Conservation (phyloP, 2,797 vertebrate genomes). For the Spheniscus humboldti region DNA sequence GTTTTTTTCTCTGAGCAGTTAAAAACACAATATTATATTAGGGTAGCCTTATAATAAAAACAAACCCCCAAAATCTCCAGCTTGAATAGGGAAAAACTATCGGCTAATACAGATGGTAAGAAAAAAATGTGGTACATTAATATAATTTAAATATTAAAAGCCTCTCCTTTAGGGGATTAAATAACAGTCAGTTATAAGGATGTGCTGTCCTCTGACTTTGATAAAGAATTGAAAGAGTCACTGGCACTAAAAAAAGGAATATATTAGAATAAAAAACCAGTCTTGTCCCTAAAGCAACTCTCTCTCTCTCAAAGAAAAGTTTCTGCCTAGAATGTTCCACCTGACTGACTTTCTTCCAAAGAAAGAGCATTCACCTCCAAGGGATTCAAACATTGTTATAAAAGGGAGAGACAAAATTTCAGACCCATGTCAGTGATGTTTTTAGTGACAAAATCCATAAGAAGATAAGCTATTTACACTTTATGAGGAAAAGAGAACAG, state of each 20-base stretch:
- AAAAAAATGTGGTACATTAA: not conserved
- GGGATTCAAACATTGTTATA: not conserved
- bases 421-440: fast-evolving
- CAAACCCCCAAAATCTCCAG: not conserved
- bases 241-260: not conserved
- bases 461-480: not conserved
- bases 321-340: conserved; percentile 13
- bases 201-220: conserved; percentile 16
- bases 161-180: not conserved
- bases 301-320: not conserved
- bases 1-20: not conserved
- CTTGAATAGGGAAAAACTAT: not conserved
- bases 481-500: not conserved
- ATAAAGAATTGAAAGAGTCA: not conserved
- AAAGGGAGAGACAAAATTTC: not conserved
- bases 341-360: not conserved
- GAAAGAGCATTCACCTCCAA: not conserved
- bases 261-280: conserved; percentile 30
- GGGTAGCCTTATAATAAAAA: not conserved
- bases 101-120: not conserved
- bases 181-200: conserved; percentile 15
- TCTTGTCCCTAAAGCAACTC: conserved; percentile 17
- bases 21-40: not conserved
- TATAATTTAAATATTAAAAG: conserved; percentile 40
- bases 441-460: not conserved